Base-by-base conservation (phyloP, 2,888 invertebrate genomes). In the Metalampra italica region DNA sequence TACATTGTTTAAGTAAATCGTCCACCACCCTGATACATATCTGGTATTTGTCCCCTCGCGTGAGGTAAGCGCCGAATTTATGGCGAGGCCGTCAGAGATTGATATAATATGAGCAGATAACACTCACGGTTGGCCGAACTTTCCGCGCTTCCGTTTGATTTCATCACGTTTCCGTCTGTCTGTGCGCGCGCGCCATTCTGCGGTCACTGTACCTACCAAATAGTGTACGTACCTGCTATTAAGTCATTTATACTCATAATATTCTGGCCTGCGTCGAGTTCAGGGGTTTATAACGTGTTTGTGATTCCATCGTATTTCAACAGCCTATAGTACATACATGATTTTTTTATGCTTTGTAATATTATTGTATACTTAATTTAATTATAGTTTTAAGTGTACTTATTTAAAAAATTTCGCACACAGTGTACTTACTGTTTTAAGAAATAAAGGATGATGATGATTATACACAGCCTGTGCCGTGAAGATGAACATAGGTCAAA, bases 61-160 rank as follows among this genome's bases (percentile, higher is more conserved):
- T 22, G 22, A 22, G 22, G 22, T 22, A 22, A 22, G 5, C 42
- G 11, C 29, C 34, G 45, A 45, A 46, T 46, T 29, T 48, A 41
- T 42, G 42, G 34, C 50, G 51, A 58, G 57, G 46, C 43, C 45
- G 37, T 49, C 22, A n/a, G 47, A n/a, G 38, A 43, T 49, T 29
- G 45, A 40, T 45, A 44, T 49, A 51, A 44, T 42, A 45, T 45
- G 42, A 29, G 45, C 45, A 46, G 68, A 74, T 67, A 22, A 22
- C 5, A 59, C 75, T 80, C 78, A 82, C 76, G 85, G 77, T 78
- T 65, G 61, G 75, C 47, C 69, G 74, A 52, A 44, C 61, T 57
- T 68, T 59, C 60, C 55, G 57, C 49, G 53, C 75, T 82, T 86
- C 86, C 85, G 84, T 70, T 67, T 64, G 77, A 77, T 87, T 83